These are phyloP conservation scores for Micromussa lordhowensis DNA, from an alignment of 92 coral and sea anemone genomes.

Conservation along the genomic window DNA sequence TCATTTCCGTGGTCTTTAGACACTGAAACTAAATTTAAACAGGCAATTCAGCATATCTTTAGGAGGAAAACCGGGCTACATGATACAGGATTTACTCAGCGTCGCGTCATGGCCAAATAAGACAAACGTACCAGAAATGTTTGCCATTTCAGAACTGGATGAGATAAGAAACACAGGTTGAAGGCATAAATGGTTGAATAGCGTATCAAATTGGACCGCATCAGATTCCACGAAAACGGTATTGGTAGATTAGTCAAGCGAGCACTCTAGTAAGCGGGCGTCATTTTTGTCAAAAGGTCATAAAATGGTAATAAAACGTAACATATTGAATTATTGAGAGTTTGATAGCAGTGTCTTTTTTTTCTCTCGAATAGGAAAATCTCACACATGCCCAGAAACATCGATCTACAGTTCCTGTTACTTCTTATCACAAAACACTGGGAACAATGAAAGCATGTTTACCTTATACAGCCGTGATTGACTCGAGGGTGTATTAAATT, in stretches of 20 bases:
- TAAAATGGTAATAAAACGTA: not conserved
- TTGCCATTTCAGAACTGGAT: not conserved
- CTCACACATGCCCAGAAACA: too few relatives aligned
- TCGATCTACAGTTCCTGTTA: too few relatives aligned
- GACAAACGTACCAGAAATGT: not conserved
- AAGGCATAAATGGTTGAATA: not conserved
- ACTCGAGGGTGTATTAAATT: too few relatives aligned
- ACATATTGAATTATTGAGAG: not conserved
- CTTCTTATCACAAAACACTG: too few relatives aligned
- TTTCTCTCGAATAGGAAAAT: too few relatives aligned
- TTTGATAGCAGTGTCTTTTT: too few relatives aligned
- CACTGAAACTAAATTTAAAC: too few relatives aligned
- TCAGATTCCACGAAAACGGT: not conserved
- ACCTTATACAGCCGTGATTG: too few relatives aligned
- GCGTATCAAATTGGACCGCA: not conserved
- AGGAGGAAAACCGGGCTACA: too few relatives aligned
- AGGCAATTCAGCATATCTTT: too few relatives aligned
- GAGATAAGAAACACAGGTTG: not conserved
- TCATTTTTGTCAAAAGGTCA: not conserved
- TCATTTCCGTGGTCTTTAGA: not conserved
- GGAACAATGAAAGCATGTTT: too few relatives aligned
- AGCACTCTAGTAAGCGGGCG: not conserved
- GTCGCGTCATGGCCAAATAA: not conserved
- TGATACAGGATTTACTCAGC: too few relatives aligned
- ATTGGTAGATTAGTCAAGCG: not conserved